Evolutionary conservation across 2,113 vertebrate genomes (phyloP).

Genomic region (Gorsachius goisagi): DNA sequence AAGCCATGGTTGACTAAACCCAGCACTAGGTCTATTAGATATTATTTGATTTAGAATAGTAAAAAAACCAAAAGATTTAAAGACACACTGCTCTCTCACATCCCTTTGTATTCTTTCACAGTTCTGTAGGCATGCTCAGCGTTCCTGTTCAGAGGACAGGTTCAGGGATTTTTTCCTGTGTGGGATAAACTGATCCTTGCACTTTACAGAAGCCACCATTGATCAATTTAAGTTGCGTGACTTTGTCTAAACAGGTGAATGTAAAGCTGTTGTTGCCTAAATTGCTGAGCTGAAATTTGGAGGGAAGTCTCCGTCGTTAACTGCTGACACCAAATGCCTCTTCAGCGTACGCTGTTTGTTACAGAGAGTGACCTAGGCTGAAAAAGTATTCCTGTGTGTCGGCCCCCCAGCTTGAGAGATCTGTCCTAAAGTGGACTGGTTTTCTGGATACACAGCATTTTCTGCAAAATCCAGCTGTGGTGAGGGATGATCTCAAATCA

Average conservation of each 20-base stretch:
- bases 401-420: accelerated
- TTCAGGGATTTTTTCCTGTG: neutral
- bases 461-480: neutral
- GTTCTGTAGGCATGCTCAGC: neutral
- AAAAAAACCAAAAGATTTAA: constrained; percentile 59
- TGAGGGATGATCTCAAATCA: neutral
- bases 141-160: neutral
- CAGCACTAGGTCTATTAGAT: constrained; percentile 69
- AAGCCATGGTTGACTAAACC: constrained; percentile 74
- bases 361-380: neutral
- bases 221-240: neutral
- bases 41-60: constrained; percentile 70
- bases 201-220: neutral
- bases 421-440: neutral
- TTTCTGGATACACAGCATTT: neutral
- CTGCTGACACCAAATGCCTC: neutral
- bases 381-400: neutral
- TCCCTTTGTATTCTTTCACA: constrained; percentile 1
- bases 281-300: neutral
- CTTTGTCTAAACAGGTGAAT: neutral
- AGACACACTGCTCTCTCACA: constrained; percentile 23
- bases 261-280: neutral
- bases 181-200: neutral
- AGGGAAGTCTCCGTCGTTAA: neutral
- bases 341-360: neutral